Evolutionary conservation across 1,140 invertebrate genomes (phyloP).

Genomic region (Drosophila simulans): DNA sequence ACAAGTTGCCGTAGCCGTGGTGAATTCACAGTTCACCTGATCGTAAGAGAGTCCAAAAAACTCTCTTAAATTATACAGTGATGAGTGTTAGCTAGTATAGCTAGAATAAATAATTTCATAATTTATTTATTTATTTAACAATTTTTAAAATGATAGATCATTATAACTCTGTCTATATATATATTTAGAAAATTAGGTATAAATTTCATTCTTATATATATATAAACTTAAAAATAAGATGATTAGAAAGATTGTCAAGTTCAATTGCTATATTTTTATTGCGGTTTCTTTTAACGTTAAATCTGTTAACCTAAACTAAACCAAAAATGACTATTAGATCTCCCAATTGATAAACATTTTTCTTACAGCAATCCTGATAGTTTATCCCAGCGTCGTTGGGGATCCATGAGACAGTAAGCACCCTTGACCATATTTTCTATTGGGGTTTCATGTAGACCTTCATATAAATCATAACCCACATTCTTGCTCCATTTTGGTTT

Average conservation of each 20-base stretch:
- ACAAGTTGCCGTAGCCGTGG: conserved; percentile 31
- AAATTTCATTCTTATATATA: too few species aligned
- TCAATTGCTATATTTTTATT: too few species aligned
- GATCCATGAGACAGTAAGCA: conserved; percentile 91
- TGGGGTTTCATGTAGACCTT: conserved; percentile 50
- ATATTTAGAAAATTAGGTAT: too few species aligned
- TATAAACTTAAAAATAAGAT: too few species aligned
- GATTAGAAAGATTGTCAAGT: too few species aligned
- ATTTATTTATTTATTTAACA: too few species aligned
- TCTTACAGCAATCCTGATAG: conserved; percentile 88
- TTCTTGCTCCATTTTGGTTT: conserved; percentile 54
- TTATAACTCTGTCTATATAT: too few species aligned
- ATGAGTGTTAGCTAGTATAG: neutral
- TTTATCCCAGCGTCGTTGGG: conserved; percentile 90
- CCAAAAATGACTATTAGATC: neutral
- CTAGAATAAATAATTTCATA: neutral
- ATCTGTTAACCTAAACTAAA: too few species aligned
- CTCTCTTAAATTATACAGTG: conserved; percentile 64
- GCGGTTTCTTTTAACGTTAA: too few species aligned
- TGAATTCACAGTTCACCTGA: conserved; percentile 53
- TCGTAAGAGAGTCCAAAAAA: conserved; percentile 5
- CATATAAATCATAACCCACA: conserved; percentile 35
- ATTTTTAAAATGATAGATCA: too few species aligned
- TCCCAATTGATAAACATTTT: conserved; percentile 41
- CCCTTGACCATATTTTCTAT: conserved; percentile 16